A percentile compares a stretch with the other conserved stretches of the same genome.
phyloP scores from a whole-genome alignment of 2,888 invertebrate genomes.

The Yponomeuta plumbellus region DNA sequence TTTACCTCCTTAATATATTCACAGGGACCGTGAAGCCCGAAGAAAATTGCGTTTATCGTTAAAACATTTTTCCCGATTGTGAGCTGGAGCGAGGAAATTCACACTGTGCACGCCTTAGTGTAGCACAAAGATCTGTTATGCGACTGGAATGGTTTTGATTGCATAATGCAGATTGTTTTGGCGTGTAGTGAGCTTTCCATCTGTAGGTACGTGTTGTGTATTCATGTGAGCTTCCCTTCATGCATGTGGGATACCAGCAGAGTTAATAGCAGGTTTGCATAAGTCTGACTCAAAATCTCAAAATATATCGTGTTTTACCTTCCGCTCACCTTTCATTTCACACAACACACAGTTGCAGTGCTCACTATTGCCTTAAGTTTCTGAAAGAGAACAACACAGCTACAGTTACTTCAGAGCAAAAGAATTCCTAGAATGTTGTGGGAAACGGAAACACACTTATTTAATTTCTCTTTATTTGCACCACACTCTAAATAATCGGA shows the following conservation, averaged over 20 bases:
- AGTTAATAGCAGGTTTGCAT: too few species aligned
- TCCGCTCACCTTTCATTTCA: too few species aligned
- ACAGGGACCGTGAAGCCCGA: not conserved
- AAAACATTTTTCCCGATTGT: constrained; percentile 8
- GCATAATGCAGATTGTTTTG: not conserved
- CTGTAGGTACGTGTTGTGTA: not conserved
- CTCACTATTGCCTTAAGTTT: not conserved
- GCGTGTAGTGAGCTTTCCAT: not conserved
- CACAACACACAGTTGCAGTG: not conserved
- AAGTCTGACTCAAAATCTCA: too few species aligned
- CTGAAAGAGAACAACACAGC: not conserved
- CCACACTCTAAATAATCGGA: not conserved
- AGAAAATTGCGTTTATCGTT: constrained; percentile 11
- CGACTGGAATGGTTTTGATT: not conserved
- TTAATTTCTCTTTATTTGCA: not conserved
- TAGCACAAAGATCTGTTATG: not conserved
- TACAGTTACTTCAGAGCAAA: not conserved
- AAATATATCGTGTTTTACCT: too few species aligned
- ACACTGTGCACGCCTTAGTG: not conserved
- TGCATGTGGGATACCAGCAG: too few species aligned
- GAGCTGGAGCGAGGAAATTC: not conserved
- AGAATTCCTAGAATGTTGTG: not conserved
- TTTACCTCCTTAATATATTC: constrained; percentile 13
- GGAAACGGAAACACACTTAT: not conserved
- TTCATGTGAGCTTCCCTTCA: too few species aligned